A percentile compares a stretch with the other conserved stretches of the same genome.
Conservation (phyloP, 2,797 vertebrate genomes). For the Allobates femoralis region DNA sequence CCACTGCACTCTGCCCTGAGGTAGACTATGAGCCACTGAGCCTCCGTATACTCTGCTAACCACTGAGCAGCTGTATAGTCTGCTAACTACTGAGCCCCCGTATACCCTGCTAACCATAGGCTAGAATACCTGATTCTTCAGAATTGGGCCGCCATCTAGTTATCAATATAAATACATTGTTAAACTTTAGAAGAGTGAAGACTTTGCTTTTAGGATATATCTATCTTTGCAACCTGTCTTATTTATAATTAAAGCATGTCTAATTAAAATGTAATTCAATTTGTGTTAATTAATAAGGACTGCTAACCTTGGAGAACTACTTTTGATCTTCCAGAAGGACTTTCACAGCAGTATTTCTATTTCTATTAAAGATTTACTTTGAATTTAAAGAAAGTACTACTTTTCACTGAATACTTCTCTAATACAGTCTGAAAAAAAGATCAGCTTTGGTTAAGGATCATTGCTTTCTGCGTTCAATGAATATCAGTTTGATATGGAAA, state of each 20-base stretch:
- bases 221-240: slow-evolving; percentile 2
- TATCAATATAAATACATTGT: not conserved
- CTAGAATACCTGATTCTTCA: too few relatives aligned
- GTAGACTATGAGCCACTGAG: too few relatives aligned
- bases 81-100: too few relatives aligned
- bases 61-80: too few relatives aligned
- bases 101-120: too few relatives aligned
- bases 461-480: not conserved
- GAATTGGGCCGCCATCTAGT: too few relatives aligned
- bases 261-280: slow-evolving; percentile 44
- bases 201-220: slow-evolving; percentile 11
- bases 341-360: slow-evolving; percentile 14
- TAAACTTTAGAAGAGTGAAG: not conserved
- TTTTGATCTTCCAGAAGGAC: slow-evolving; percentile 23
- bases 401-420: not conserved
- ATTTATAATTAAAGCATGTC: slow-evolving; percentile 42
- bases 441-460: not conserved
- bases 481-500: too few relatives aligned
- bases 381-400: not conserved
- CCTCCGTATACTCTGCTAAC: too few relatives aligned
- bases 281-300: slow-evolving; percentile 41
- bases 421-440: not conserved
- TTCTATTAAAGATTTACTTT: not conserved
- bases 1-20: too few relatives aligned
- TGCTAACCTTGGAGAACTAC: slow-evolving; percentile 36